These are phyloP conservation scores for Pedionomus torquatus DNA, from an alignment of 2,113 vertebrate genomes.

Conservation along the genomic window DNA sequence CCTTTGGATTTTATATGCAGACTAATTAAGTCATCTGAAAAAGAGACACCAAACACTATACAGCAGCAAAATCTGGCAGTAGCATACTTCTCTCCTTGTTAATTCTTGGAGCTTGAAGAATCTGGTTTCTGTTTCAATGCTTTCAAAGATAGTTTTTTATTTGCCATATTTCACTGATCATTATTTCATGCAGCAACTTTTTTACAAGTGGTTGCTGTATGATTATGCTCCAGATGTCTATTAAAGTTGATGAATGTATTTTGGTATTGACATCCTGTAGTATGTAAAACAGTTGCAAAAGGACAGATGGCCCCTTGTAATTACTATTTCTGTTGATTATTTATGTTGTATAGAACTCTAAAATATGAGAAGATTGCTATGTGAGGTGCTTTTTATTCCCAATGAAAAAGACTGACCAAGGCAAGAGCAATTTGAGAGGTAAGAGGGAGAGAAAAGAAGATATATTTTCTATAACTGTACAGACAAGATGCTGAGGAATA, in stretches of 20 bases:
- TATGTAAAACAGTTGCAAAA: conserved; percentile 8
- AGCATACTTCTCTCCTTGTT: background rate
- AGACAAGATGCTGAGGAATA: background rate
- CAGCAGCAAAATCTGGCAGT: background rate
- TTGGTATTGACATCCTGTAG: background rate
- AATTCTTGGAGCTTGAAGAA: background rate
- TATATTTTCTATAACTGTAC: background rate
- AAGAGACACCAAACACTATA: background rate
- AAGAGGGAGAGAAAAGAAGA: background rate
- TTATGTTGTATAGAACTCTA: conserved; percentile 4
- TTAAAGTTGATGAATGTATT: conserved; percentile 37
- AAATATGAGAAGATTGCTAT: background rate
- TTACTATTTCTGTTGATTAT: conserved; percentile 40
- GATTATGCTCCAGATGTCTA: conserved; percentile 37
- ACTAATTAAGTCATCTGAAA: conserved; percentile 21
- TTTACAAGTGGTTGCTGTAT: background rate
- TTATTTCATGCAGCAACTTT: conserved; percentile 33
- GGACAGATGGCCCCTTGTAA: conserved; percentile 48
- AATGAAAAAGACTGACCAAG: background rate
- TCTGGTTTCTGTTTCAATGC: background rate
- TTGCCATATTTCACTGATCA: conserved; percentile 21
- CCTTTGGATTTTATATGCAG: background rate
- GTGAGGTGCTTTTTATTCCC: background rate
- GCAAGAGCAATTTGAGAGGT: background rate
- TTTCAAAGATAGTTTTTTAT: background rate